These are phyloP conservation scores for Drosophila setifemur DNA, from an alignment of 1,140 invertebrate genomes.

Conservation along the genomic window DNA sequence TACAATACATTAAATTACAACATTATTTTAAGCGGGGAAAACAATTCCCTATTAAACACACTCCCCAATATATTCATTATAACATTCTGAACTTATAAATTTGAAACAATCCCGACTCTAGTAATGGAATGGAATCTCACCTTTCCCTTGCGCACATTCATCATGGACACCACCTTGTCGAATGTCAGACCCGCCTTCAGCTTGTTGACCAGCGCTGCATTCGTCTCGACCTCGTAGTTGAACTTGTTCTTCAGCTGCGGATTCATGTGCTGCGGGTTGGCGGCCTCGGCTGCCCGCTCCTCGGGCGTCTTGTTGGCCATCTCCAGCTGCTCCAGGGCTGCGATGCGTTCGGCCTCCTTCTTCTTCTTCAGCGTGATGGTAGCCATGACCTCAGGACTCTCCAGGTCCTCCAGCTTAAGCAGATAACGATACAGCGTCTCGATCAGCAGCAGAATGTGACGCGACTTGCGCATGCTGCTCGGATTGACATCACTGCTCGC, in stretches of 20 bases:
- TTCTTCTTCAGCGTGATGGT: conserved; percentile 86
- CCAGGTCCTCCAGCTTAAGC: conserved; percentile 88
- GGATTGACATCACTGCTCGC: conserved; percentile 52
- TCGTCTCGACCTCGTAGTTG: conserved; percentile 73
- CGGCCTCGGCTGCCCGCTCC: conserved; percentile 75
- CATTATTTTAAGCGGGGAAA: no score
- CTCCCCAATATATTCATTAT: no score
- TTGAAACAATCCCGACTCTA: no score
- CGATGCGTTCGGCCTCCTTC: conserved; percentile 84
- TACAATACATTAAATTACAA: no score
- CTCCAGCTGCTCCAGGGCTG: conserved; percentile 83
- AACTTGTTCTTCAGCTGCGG: conserved; percentile 74
- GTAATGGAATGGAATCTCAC: no score
- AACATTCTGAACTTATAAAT: no score
- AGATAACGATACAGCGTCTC: conserved; percentile 89
- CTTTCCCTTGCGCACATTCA: conserved; percentile 89
- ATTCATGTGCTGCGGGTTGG: conserved; percentile 81
- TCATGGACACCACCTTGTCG: conserved; percentile 86
- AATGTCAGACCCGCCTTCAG: conserved; percentile 86
- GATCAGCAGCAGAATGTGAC: conserved; percentile 91
- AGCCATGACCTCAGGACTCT: conserved; percentile 87
- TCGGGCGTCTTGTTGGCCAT: conserved; percentile 72
- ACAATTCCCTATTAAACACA: no score
- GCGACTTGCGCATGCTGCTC: conserved; percentile 84
- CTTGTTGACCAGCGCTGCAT: conserved; percentile 84